Conservation (phyloP, 2,113 vertebrate genomes). For the Catharus fuscescens region DNA sequence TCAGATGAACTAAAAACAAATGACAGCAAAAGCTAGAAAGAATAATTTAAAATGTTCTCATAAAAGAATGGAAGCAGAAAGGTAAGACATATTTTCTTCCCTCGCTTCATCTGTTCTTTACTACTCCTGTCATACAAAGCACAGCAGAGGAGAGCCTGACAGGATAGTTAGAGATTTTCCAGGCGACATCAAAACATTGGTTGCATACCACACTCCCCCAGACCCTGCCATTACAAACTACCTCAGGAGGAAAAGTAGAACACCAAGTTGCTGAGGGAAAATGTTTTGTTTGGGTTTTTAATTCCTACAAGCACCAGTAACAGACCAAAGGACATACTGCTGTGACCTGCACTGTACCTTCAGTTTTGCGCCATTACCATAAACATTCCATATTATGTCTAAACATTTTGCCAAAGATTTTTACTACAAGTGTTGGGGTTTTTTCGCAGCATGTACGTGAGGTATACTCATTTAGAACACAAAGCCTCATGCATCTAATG, state of each 20-base stretch:
- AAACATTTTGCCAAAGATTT: not conserved
- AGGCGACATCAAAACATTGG: not conserved
- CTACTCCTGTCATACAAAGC: not conserved
- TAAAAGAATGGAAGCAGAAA: not conserved
- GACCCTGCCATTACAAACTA: not conserved
- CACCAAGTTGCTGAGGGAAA: not conserved
- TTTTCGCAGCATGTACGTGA: not conserved
- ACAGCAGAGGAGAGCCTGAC: not conserved
- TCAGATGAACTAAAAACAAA: not conserved
- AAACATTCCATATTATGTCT: not conserved
- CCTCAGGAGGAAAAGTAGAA: not conserved
- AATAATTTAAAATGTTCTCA: not conserved
- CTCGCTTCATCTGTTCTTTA: not conserved
- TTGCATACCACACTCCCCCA: not conserved
- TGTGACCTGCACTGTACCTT: not conserved
- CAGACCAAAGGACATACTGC: not conserved
- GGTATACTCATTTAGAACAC: not conserved
- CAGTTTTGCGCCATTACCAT: not conserved
- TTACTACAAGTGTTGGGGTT: not conserved
- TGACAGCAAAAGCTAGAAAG: not conserved
- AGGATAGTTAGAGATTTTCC: not conserved
- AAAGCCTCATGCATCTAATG: not conserved
- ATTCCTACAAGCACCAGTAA: not conserved
- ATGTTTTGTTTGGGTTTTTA: not conserved
- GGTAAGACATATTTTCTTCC: not conserved